A percentile compares a stretch with the other conserved stretches of the same genome.
Evolutionary conservation across 2,113 vertebrate species (phyloP).

Genomic region (Pluvianellus socialis): DNA sequence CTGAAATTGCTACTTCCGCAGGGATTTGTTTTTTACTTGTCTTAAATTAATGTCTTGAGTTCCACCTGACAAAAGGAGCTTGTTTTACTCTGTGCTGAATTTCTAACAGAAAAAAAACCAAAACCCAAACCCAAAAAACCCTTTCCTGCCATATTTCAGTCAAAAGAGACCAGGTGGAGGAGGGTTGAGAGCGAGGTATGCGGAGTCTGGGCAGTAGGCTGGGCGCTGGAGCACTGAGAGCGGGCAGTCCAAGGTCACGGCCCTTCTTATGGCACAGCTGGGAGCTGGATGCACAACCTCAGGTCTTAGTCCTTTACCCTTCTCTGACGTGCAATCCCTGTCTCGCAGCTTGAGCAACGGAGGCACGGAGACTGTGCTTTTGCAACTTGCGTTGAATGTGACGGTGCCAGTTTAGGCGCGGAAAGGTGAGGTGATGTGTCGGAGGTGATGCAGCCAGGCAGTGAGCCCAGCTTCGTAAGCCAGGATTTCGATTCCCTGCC

Average conservation of each 20-base stretch:
- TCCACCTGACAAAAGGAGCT: not conserved
- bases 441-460: not conserved
- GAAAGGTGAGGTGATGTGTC: not conserved
- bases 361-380: not conserved
- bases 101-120: not conserved
- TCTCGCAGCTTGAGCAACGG: not conserved
- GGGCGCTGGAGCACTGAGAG: not conserved
- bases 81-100: not conserved
- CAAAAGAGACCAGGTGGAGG: not conserved
- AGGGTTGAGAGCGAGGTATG: not conserved
- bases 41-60: slow-evolving; percentile 2
- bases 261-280: not conserved
- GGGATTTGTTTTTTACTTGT: not conserved
- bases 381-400: not conserved
- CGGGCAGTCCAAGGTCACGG: slow-evolving; percentile 1
- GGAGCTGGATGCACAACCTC: not conserved
- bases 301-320: not conserved
- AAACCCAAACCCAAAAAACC: not conserved
- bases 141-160: not conserved
- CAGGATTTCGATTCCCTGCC: not conserved
- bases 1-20: not conserved
- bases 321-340: not conserved
- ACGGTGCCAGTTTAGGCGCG: not conserved
- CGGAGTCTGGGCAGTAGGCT: not conserved
- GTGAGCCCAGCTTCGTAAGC: not conserved